Percentiles rank a stretch among this genome's conserved stretches.
phyloP scores from a whole-genome alignment of 2,888 invertebrate species.

The Mythimna albipuncta region DNA sequence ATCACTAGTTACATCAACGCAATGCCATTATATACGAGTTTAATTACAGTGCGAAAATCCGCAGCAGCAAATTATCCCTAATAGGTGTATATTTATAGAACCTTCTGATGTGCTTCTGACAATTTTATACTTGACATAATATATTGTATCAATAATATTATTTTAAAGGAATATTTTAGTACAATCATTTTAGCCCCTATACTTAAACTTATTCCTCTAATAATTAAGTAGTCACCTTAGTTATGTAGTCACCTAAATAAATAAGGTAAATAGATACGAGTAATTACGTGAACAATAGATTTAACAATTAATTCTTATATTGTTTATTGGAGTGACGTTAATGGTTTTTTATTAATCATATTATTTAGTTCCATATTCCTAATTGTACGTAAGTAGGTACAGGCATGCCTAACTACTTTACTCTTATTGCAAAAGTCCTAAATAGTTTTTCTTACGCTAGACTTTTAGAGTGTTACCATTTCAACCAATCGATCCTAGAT shows the following conservation, averaged over 20 bases:
- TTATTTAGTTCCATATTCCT: background rate
- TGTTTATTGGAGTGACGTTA: background rate
- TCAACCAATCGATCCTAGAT: background rate
- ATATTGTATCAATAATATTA: background rate
- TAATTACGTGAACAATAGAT: background rate
- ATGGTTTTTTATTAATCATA: background rate
- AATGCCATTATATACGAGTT: slow-evolving; percentile 31
- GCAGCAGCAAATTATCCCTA: slow-evolving; percentile 35
- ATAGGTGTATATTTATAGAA: slow-evolving; percentile 16
- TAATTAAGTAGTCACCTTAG: background rate
- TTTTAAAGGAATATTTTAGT: background rate
- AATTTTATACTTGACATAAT: background rate
- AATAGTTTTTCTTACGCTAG: background rate
- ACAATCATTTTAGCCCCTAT: background rate
- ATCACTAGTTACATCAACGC: slow-evolving; percentile 34
- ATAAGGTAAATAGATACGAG: background rate
- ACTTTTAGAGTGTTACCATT: no score
- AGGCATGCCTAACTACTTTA: no score
- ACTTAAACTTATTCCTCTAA: no score
- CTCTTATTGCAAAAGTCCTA: no score
- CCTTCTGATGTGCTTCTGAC: slow-evolving; percentile 1
- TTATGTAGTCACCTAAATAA: background rate
- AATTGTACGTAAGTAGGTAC: background rate
- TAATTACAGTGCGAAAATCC: slow-evolving; percentile 44
- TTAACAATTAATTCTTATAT: background rate